Evolutionary conservation across 2,797 vertebrate genomes (phyloP).

Genomic region (Cossypha niveicapilla): DNA sequence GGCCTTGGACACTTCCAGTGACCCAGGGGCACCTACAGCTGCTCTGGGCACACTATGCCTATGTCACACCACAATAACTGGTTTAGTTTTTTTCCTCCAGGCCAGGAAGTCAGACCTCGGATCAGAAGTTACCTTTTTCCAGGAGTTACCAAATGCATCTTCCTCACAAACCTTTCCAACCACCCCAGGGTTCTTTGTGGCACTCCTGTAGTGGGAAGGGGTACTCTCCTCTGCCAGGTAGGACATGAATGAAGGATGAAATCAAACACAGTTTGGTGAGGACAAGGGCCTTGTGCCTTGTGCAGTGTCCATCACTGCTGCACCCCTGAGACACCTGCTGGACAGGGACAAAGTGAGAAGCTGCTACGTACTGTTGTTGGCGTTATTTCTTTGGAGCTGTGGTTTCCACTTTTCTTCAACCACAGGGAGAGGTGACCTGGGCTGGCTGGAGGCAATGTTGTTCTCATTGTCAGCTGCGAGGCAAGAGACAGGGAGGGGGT

Average conservation of each 20-base stretch:
- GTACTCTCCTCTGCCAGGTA: background rate
- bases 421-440: slow-evolving; percentile 83
- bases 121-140: background rate
- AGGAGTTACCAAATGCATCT: background rate
- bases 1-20: background rate
- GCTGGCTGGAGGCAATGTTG: slow-evolving; percentile 88
- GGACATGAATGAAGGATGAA: background rate
- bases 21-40: background rate
- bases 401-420: slow-evolving; percentile 87
- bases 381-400: slow-evolving; percentile 87
- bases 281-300: background rate
- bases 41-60: background rate
- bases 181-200: background rate
- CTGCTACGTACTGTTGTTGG: slow-evolving; percentile 83
- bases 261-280: background rate
- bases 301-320: background rate
- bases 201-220: background rate
- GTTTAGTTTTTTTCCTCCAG: background rate
- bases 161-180: background rate
- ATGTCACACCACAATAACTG: background rate
- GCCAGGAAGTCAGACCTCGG: background rate
- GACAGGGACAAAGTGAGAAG: background rate
- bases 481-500: slow-evolving; percentile 15
- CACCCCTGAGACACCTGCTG: background rate
- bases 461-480: slow-evolving; percentile 94